Evolutionary conservation across 2,888 invertebrate genomes (phyloP), one percentile per base, ranked within the genome.

Genomic region (Napeogenes sylphis): DNA sequence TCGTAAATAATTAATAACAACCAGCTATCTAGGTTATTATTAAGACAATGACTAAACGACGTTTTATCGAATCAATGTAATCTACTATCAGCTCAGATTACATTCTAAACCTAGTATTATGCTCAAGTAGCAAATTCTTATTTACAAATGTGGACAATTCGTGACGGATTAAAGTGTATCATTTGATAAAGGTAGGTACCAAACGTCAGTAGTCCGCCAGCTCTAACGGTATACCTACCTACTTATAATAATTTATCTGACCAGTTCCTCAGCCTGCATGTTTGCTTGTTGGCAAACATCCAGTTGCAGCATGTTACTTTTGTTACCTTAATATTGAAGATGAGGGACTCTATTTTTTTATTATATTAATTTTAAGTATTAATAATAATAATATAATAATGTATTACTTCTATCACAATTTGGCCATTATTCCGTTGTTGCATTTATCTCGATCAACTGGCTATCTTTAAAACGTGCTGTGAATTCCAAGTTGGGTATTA

Each of bases 401-500:
- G 21, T 21, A 21, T 21, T 21, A 21, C 5, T 38, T 2, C 70
- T 70, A 71, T 77, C 74, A 75, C 78, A 79, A 78, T 79, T 76
- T 77, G 74, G 71, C 73, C 72, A 75, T 75, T 75, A 78, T 79
- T 74, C 75, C 76, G 75, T 75, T 76, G 72, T 63, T 71, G 72
- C 72, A 71, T 73, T 73, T 73, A 73, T 73, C 75, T 76, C 66
- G 73, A 72, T 74, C 71, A 70, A 72, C 74, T 69, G 73, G 73
- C 74, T 76, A 80, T 84, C 85, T 84, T 85, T 85, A 85, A 83
- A 81, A 79, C 78, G 80, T 79, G 83, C 79, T 81, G 84, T 85
- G 84, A 85, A 87, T 85, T 83, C 87, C 86, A 79, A 83, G 80
- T 77, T 75, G 79, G 83, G 84, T 81, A 86, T 87, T 87, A 87